Base-by-base conservation (phyloP, 2,113 vertebrate genomes). In the Thalassoma bifasciatum region DNA sequence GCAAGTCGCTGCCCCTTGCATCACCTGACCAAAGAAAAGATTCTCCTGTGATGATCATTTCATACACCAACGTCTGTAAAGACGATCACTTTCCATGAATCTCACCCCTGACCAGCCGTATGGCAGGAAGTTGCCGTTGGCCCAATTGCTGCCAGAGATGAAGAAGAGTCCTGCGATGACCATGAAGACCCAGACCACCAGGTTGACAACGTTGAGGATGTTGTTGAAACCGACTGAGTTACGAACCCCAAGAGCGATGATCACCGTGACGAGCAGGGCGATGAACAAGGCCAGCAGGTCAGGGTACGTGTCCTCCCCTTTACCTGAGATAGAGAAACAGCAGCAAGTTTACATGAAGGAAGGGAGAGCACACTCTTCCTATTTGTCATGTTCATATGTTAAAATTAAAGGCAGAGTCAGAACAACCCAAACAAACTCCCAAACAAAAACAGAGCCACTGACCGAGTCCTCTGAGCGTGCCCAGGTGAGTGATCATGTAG, bases 101-200 rank as follows among this genome's bases (percentile, higher is more conserved):
- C 97, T 96, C 89, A 99, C 98, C 97, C 98, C 98, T 0, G 98
- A 98, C 98, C 98, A 99, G 84, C 98, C 98, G 0, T 95, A 96
- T 0, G 98, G 97, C 84, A 99, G 89, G 88, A 99, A 99, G 3
- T 90, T 92, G 30, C 97, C 97, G 42, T 94, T 92, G 5, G 94
- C 93, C 98, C 98, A 99, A 92, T 98, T 96, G 72, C 93, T 89
- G 38, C 93, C 88, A 2, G 95, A 96, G 79, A 98, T 66, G 53
- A 97, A 99, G 91, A 98, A 96, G 72, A 97, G 94, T 10, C 97
- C 97, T 0, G 97, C 95, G 1, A 98, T 93, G 93, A 99, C 94
- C 84, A 98, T 96, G 93, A 99, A 99, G 77, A 95, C 82, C 98
- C 98, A 99, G 19, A 97, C 97, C 3, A 92, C 93, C 90, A 99